These are phyloP conservation scores for Tetrapedia diversipes DNA, from an alignment of 2,888 invertebrate genomes.

Conservation along the genomic window DNA sequence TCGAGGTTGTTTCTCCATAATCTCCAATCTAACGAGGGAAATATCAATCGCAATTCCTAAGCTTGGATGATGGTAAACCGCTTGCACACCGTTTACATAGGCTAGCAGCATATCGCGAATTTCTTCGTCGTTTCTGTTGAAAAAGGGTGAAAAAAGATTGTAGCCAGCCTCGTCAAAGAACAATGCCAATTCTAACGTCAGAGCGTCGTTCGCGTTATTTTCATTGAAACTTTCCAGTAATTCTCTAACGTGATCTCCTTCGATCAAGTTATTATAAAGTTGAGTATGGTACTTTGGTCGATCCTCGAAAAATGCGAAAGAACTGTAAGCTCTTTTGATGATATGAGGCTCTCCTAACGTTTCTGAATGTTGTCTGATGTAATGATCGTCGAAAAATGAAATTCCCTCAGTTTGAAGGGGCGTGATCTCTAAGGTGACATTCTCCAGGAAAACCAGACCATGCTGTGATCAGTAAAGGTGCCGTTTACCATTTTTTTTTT, in stretches of 20 bases:
- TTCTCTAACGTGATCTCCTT: conserved; percentile 4
- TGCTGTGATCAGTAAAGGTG: conserved; percentile 83
- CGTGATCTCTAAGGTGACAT: conserved; percentile 88
- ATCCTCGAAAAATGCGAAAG: conserved; percentile 2
- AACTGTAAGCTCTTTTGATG: conserved; percentile 48
- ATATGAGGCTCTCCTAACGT: conserved; percentile 81
- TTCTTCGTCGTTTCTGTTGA: conserved; percentile 87
- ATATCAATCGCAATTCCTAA: conserved; percentile 87
- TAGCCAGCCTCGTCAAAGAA: conserved; percentile 91
- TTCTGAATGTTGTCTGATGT: conserved; percentile 71
- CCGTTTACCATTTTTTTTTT: too few relatives aligned
- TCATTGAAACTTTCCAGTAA: conserved; percentile 35
- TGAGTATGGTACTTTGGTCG: background rate
- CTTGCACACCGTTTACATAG: conserved; percentile 91
- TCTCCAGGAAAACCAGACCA: conserved; percentile 87
- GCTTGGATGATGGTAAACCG: conserved; percentile 90
- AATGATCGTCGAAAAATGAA: conserved; percentile 51
- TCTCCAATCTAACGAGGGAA: conserved; percentile 88
- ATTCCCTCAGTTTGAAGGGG: conserved; percentile 83
- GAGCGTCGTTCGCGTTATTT: conserved; percentile 68
- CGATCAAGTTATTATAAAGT: background rate
- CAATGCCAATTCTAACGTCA: conserved; percentile 89
- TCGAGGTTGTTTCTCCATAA: conserved; percentile 87
- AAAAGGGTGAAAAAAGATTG: conserved; percentile 87
- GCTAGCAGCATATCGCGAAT: conserved; percentile 90